A percentile compares a stretch with the other conserved stretches of the same genome.
Evolutionary conservation across 2,888 invertebrate genomes (phyloP).

Genomic region (Cordilura impudica): DNA sequence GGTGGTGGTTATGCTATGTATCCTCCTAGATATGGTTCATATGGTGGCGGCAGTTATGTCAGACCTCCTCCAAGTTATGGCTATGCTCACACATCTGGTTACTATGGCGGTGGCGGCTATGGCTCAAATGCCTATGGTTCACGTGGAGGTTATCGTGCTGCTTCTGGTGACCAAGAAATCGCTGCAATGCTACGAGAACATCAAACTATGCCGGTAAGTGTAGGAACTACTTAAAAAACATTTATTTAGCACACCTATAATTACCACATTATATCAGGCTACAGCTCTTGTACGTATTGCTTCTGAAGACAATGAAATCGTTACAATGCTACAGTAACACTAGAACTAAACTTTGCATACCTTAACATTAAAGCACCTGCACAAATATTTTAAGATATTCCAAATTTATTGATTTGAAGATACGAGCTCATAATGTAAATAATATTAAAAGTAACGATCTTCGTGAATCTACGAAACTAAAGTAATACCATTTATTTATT

Average conservation of each 20-base stretch:
- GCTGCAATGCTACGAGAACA: conserved; percentile 70
- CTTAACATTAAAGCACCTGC: not conserved
- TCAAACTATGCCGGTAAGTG: conserved; percentile 62
- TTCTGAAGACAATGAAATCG: too few relatives aligned
- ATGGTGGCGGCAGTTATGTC: not conserved
- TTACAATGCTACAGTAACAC: too few relatives aligned
- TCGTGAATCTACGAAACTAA: too few relatives aligned
- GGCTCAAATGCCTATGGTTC: conserved; percentile 57
- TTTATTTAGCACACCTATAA: not conserved
- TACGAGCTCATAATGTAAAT: too few relatives aligned
- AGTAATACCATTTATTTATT: too few relatives aligned
- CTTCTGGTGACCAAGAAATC: conserved; percentile 70
- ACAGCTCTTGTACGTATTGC: too few relatives aligned
- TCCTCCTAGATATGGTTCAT: not conserved
- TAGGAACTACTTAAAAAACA: not conserved
- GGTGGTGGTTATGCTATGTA: conserved; percentile 7
- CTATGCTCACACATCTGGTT: not conserved
- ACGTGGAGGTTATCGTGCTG: conserved; percentile 68
- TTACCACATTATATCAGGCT: too few relatives aligned
- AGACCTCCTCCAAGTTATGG: not conserved
- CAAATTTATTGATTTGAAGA: too few relatives aligned
- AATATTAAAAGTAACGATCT: too few relatives aligned
- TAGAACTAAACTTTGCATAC: not conserved
- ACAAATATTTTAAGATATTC: too few relatives aligned
- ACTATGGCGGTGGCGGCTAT: conserved; percentile 51